These are phyloP conservation scores for Argynnis bischoffii DNA, from an alignment of 2,888 invertebrate genomes.

Conservation along the genomic window DNA sequence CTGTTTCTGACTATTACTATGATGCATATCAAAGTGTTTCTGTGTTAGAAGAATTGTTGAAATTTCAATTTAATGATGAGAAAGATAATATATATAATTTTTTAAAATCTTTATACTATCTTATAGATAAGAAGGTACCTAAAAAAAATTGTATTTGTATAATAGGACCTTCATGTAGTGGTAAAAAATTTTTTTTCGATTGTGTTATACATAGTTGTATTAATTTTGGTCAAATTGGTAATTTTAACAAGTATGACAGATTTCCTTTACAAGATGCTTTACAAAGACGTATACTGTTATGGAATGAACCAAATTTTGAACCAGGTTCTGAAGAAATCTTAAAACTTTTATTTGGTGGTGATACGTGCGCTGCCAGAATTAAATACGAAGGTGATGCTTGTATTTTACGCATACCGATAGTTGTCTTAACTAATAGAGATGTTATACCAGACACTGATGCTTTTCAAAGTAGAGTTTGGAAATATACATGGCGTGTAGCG, in stretches of 20 bases:
- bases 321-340: constrained; percentile 37
- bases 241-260: constrained; percentile 33
- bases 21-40: constrained; percentile 3
- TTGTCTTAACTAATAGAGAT: no score
- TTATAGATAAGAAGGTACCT: neutral
- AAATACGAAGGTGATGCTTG: constrained; percentile 35
- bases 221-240: constrained; percentile 31
- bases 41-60: neutral
- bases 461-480: neutral
- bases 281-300: constrained; percentile 36
- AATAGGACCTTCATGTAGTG: constrained; percentile 18
- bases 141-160: constrained; percentile 31
- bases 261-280: constrained; percentile 41
- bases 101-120: no score
- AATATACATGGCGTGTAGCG: no score
- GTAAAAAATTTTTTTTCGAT: constrained; percentile 31
- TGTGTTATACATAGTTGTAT: constrained; percentile 24
- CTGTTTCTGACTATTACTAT: constrained; percentile 4
- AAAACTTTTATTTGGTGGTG: constrained; percentile 39
- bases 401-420: constrained; percentile 34
- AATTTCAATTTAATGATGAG: neutral
- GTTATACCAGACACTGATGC: no score
- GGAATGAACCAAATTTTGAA: constrained; percentile 42
- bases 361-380: constrained; percentile 28
- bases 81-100: neutral